Percentiles rank a stretch among this genome's conserved stretches.
Conservation (phyloP, 2,888 invertebrate species). For the Patella ulyssiponensis region DNA sequence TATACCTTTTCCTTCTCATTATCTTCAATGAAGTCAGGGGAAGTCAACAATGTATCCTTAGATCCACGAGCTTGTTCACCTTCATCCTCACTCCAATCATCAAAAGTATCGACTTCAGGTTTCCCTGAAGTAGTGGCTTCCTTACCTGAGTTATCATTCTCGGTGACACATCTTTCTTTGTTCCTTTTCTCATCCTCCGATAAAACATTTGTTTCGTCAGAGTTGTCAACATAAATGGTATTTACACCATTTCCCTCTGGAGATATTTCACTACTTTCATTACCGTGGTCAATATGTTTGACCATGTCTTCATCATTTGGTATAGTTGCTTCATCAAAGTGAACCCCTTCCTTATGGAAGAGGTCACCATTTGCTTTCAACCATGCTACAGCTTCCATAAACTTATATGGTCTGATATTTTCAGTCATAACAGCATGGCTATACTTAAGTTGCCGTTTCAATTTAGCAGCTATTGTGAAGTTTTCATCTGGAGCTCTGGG, state of each 20-base stretch:
- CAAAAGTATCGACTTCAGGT: no score
- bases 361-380: neutral
- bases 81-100: no score
- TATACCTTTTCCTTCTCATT: no score
- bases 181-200: no score
- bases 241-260: neutral
- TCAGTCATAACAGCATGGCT: neutral
- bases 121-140: no score
- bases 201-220: no score
- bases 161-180: no score
- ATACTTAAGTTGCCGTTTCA: conserved; percentile 8
- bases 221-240: no score
- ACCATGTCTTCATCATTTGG: neutral
- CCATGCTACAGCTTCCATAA: conserved; percentile 5
- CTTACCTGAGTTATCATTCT: no score
- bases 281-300: neutral
- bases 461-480: conserved; percentile 10
- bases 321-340: neutral
- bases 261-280: conserved; percentile 28
- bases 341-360: neutral
- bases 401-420: conserved; percentile 15
- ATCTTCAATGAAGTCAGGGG: no score
- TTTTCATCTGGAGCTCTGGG: neutral
- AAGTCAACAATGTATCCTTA: no score
- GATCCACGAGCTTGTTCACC: no score